phyloP scores from a whole-genome alignment of 2,888 invertebrate genomes.

The Lepetodrilus schrolli region DNA sequence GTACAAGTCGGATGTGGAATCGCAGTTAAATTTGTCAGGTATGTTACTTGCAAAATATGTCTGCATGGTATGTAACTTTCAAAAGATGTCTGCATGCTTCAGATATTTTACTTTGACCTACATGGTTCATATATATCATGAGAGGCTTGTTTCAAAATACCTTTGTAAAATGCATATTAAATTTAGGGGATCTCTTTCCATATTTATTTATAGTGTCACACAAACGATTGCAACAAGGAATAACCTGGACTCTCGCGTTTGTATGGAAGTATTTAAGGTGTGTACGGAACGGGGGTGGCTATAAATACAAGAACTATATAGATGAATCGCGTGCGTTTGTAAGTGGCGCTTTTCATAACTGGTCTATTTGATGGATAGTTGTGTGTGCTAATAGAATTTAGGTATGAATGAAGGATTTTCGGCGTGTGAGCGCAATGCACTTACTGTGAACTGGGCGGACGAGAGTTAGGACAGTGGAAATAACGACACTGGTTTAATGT shows the following conservation, averaged over 20 bases:
- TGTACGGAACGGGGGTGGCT: background rate
- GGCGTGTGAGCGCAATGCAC: background rate
- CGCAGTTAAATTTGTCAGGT: background rate
- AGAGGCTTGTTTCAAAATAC: too few species aligned
- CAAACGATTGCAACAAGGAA: background rate
- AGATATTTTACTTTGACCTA: too few species aligned
- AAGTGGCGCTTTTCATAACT: background rate
- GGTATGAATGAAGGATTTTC: conserved; percentile 6
- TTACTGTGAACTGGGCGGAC: conserved; percentile 4
- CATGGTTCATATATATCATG: too few species aligned
- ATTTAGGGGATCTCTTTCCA: too few species aligned
- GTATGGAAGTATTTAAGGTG: conserved; percentile 11
- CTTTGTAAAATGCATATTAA: too few species aligned
- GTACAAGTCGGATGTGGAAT: conserved; percentile 14
- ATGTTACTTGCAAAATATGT: background rate
- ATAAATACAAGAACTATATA: conserved; percentile 20
- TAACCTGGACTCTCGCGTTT: background rate
- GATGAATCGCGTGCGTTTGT: conserved; percentile 9
- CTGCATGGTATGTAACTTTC: background rate
- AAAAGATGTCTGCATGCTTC: too few species aligned
- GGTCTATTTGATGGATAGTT: conserved; percentile 11
- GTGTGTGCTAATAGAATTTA: background rate
- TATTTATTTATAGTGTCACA: too few species aligned
- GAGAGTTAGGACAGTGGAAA: conserved; percentile 20
- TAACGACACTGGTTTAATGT: background rate